These are phyloP conservation scores for Macropus fuliginosus DNA, from an alignment of 2,797 vertebrate genomes.

Conservation along the genomic window DNA sequence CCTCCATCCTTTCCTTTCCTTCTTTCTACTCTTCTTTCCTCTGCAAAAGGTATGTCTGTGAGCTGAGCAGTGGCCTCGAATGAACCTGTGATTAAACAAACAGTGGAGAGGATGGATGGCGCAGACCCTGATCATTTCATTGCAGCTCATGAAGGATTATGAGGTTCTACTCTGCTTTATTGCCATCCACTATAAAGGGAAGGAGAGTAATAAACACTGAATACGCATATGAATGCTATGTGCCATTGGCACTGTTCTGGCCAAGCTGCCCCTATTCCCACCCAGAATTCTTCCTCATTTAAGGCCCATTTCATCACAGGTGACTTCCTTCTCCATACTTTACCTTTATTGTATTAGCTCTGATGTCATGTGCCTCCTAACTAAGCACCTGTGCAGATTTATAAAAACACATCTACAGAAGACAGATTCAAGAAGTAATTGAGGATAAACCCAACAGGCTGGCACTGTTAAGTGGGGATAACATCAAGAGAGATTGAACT, in stretches of 20 bases:
- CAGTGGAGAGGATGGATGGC: background rate
- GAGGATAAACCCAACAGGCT: background rate
- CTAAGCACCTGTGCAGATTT: background rate
- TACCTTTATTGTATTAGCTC: background rate
- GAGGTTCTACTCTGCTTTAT: background rate
- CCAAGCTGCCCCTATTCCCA: background rate
- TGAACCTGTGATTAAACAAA: background rate
- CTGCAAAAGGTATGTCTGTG: background rate
- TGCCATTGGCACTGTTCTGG: background rate
- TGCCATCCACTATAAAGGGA: background rate
- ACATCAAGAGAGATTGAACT: background rate
- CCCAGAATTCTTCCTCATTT: background rate
- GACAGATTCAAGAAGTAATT: background rate
- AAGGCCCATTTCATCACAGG: background rate
- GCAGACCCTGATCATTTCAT: background rate
- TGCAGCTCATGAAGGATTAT: background rate
- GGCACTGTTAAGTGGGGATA: background rate
- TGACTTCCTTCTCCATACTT: background rate
- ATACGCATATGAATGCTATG: background rate
- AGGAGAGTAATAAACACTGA: background rate
- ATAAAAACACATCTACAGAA: background rate
- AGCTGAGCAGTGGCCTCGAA: background rate
- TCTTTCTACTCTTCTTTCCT: background rate
- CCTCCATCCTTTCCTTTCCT: background rate
- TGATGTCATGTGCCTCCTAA: background rate